Evolutionary conservation across 2,113 vertebrate genomes (phyloP).

Genomic region (Nothocercus julius): DNA sequence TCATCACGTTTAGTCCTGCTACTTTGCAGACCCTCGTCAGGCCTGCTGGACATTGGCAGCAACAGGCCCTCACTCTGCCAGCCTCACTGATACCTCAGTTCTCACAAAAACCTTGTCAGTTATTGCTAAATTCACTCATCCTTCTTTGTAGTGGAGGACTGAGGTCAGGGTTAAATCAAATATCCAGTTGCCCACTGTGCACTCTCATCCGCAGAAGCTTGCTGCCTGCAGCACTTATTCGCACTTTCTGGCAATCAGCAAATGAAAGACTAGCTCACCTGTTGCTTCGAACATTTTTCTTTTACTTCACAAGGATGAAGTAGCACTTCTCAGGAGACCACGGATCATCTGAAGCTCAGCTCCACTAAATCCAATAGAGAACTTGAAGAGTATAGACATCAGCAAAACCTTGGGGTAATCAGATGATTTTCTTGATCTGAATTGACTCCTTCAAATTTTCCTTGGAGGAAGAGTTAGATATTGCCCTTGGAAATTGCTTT

Average conservation of each 20-base stretch:
- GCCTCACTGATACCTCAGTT: not conserved
- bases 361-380: not conserved
- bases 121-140: not conserved
- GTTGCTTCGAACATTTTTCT: not conserved
- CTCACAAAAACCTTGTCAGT: not conserved
- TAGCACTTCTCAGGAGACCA: not conserved
- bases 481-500: conserved; percentile 1
- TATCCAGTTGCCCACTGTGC: not conserved
- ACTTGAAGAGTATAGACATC: not conserved
- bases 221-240: not conserved
- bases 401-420: not conserved
- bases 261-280: not conserved
- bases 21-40: not conserved
- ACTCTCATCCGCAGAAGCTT: not conserved
- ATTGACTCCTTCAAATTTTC: not conserved
- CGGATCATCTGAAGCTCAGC: not conserved
- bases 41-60: fast-evolving
- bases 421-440: not conserved
- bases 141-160: not conserved
- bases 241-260: not conserved
- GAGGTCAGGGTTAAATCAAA: not conserved
- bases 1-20: not conserved
- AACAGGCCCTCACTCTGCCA: not conserved
- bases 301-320: not conserved
- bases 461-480: not conserved